Conservation (phyloP, 1,140 invertebrate species). For the Penaeus vannamei region DNA sequence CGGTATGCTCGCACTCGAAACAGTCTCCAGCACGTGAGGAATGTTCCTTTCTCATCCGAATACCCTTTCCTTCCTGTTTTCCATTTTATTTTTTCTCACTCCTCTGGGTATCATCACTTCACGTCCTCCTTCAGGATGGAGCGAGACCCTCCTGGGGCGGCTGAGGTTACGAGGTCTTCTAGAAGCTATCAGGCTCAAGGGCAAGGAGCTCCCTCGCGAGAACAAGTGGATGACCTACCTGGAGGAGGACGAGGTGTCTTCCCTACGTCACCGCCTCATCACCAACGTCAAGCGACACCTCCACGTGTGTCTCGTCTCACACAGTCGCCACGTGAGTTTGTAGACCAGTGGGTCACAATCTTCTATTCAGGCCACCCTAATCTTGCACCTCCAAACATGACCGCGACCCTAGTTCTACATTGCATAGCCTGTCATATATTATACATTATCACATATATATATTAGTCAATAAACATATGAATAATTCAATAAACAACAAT, state of each 20-base stretch:
- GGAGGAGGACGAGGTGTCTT: conserved; percentile 52
- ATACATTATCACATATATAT: too few species aligned
- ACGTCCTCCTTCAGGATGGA: conserved; percentile 40
- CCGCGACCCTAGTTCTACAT: too few species aligned
- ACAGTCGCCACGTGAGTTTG: conserved; percentile 21
- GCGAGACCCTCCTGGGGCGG: conserved; percentile 38
- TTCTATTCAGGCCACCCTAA: background rate
- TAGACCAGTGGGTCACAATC: background rate
- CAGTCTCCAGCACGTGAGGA: background rate
- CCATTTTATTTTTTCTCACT: too few species aligned
- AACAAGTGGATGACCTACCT: conserved; percentile 58
- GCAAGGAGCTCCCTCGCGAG: conserved; percentile 52
- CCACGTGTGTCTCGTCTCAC: conserved; percentile 45
- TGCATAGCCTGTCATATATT: too few species aligned
- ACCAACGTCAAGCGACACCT: conserved; percentile 48
- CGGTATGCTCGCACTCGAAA: conserved; percentile 10
- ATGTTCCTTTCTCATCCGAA: too few species aligned
- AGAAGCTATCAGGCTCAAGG: conserved; percentile 42
- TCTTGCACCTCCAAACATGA: too few species aligned
- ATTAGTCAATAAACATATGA: too few species aligned
- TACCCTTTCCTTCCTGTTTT: background rate
- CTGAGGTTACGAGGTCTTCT: conserved; percentile 47
- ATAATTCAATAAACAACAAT: too few species aligned
- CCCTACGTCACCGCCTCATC: conserved; percentile 47
- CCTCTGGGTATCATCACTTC: too few species aligned